phyloP scores from a whole-genome alignment of 2,888 invertebrate species.

The Cheilosia scutellata region DNA sequence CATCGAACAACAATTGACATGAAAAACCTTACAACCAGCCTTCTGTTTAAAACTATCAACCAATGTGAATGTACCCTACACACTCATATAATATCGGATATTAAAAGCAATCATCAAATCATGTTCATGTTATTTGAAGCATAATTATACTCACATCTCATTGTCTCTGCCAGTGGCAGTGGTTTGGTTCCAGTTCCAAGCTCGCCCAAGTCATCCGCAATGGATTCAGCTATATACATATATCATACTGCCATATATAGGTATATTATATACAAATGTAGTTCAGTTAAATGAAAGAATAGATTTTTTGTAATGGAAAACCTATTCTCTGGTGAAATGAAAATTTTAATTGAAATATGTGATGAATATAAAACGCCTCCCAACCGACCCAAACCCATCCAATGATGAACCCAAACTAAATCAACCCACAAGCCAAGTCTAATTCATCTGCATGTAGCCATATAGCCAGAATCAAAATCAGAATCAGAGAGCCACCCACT shows the following conservation, averaged over 20 bases:
- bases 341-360: conserved; percentile 75
- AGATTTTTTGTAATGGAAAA: conserved; percentile 72
- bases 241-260: not conserved
- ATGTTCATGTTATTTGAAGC: conserved; percentile 64
- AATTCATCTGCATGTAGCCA: conserved; percentile 50
- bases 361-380: conserved; percentile 73
- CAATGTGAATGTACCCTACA: conserved; percentile 9
- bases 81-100: conserved; percentile 9
- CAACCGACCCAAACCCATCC: conserved; percentile 16
- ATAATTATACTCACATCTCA: conserved; percentile 66
- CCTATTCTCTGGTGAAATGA: conserved; percentile 73
- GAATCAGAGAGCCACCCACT: conserved; percentile 42
- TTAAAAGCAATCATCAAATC: conserved; percentile 64
- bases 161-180: conserved; percentile 42
- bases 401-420: conserved; percentile 67
- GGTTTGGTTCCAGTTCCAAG: conserved; percentile 48
- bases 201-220: conserved; percentile 57
- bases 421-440: conserved; percentile 63
- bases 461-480: conserved; percentile 24
- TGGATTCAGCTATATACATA: not conserved
- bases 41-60: not conserved
- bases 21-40: not conserved
- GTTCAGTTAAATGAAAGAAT: conserved; percentile 64
- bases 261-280: conserved; percentile 13
- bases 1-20: too few relatives aligned